Conservation (phyloP, 1,140 invertebrate species). For the Ostrea edulis region DNA sequence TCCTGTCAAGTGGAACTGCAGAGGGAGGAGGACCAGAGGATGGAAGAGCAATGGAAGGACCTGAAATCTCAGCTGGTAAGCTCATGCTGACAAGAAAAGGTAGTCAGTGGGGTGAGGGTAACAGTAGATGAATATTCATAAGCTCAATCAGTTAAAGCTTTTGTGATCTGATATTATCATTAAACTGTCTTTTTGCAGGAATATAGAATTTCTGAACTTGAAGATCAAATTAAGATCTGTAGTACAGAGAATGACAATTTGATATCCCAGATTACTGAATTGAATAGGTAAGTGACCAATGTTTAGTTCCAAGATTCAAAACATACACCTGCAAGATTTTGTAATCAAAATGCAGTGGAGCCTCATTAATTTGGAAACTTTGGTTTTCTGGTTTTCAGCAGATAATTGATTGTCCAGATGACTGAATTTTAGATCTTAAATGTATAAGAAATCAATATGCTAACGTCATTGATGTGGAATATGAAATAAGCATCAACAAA, state of each 20-base stretch:
- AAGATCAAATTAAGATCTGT: neutral
- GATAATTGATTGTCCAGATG: too few relatives aligned
- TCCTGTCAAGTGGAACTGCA: constrained; percentile 59
- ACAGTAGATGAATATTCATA: too few relatives aligned
- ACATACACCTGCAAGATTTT: too few relatives aligned
- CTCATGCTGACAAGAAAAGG: neutral
- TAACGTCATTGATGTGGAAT: too few relatives aligned
- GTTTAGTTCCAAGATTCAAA: too few relatives aligned
- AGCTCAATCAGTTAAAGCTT: too few relatives aligned
- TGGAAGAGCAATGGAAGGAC: constrained; percentile 44
- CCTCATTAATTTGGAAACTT: too few relatives aligned
- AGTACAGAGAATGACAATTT: constrained; percentile 2
- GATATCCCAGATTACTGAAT: constrained; percentile 14
- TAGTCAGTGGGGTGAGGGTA: neutral
- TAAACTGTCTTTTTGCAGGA: neutral
- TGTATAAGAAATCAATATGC: too few relatives aligned
- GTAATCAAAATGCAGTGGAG: too few relatives aligned
- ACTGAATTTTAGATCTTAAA: too few relatives aligned
- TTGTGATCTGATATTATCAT: neutral
- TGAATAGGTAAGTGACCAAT: neutral
- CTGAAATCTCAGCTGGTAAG: constrained; percentile 65
- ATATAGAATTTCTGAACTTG: neutral
- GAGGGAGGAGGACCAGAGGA: constrained; percentile 41
- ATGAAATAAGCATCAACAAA: too few relatives aligned
- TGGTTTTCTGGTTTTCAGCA: too few relatives aligned